Base-by-base conservation (phyloP, 1,140 invertebrate genomes). In the Drosophila bipectinata region DNA sequence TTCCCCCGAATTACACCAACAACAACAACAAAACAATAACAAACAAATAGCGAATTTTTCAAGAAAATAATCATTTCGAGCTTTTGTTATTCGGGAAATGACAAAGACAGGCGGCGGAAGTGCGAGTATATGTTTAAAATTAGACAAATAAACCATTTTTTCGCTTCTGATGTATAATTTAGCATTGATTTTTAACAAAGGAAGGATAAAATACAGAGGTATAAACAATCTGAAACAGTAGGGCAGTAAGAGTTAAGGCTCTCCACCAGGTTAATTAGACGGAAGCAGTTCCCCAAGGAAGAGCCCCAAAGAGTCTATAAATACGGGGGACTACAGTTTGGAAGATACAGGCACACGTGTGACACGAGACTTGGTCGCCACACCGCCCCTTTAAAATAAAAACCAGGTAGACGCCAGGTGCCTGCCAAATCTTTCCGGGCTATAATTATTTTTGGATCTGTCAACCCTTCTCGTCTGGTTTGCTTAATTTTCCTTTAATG, bases 391-490 rank as follows among this genome's bases (percentile, higher is more conserved):
- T 18, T 18, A 44, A 15, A 10, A 12, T 10, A 21, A 59, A 53
- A 21, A 52, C 48, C 73, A 76, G 73, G 73, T 76, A 62, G 32
- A 61, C 51, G 30, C 12, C 54, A 5, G 26, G 1, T 3, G 44
- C 14, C 52, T 57, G 67, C 52, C 53, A 44, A 64, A 75, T 75
- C 39, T 51, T 37, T 62, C 39, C 56, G 52, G 76, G 21, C 47
- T 53, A 52, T 53, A 63, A 57, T 66, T 84, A 84, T 85, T 81
- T 85, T 85, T 60, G 67, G 77, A 79, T 45, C 53, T 62, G 56
- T 67, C 60, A 62, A 64, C 57, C 52, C 45, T 41, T 28, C 28
- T 72, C 26, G 63, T 62, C 67, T 47, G 62, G 26, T 15, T 63
- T 54, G 57, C 54, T 48, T 66, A 72, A 76, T 76, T 66, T 62